Percentiles rank a stretch among this genome's conserved stretches.
phyloP scores from a whole-genome alignment of 2,797 vertebrate species.

The Enteromius afrohamiltoni region DNA sequence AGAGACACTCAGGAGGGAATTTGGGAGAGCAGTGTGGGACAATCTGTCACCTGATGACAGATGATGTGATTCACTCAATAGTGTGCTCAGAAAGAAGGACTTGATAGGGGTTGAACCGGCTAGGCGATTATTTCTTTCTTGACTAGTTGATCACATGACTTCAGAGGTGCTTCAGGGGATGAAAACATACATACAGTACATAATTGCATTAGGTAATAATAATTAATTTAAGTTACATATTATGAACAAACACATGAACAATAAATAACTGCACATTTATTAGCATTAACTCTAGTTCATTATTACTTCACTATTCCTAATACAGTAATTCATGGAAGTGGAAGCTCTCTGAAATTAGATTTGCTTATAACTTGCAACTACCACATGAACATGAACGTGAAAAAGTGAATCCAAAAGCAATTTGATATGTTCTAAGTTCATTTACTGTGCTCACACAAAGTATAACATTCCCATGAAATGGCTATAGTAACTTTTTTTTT shows the following conservation, averaged over 20 bases:
- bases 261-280: neutral
- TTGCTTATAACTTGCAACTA: neutral
- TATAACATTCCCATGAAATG: neutral
- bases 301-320: neutral
- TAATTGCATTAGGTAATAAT: neutral
- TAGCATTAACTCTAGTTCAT: neutral
- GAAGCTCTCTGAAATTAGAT: neutral
- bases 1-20: slow-evolving; percentile 52
- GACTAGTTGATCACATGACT: neutral
- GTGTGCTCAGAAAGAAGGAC: slow-evolving; percentile 36
- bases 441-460: neutral
- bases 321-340: neutral
- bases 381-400: neutral
- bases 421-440: neutral
- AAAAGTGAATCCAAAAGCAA: neutral
- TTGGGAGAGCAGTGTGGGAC: slow-evolving; percentile 49
- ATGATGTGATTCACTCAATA: slow-evolving; percentile 76
- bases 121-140: neutral
- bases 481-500: neutral
- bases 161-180: neutral
- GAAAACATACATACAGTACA: neutral
- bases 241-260: neutral
- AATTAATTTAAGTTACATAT: neutral
- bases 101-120: neutral
- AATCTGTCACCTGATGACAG: slow-evolving; percentile 73